Evolutionary conservation across 2,888 invertebrate species (phyloP).

Genomic region (Agrotis exclamationis): DNA sequence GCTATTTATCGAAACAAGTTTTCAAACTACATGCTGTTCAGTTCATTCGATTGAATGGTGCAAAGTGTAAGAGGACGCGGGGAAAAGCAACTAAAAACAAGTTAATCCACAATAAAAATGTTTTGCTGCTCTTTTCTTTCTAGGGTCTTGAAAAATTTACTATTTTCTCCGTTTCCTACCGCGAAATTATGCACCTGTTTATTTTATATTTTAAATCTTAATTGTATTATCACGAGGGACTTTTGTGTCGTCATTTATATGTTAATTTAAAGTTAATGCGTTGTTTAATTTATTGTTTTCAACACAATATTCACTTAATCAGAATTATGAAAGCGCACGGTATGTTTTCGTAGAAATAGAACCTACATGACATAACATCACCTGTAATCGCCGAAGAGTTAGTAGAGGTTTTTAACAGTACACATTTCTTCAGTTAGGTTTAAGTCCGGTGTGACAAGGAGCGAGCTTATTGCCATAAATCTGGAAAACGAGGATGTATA

Average conservation of each 20-base stretch:
- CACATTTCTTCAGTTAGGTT: too few species aligned
- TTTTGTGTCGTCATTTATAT: not conserved
- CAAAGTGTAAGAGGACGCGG: constrained; percentile 32
- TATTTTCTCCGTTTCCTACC: not conserved
- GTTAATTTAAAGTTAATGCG: not conserved
- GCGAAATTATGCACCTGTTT: not conserved
- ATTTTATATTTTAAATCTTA: not conserved
- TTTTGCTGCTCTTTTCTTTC: not conserved
- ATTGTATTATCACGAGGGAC: not conserved
- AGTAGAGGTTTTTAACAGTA: too few species aligned
- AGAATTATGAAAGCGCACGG: not conserved
- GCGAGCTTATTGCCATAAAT: too few species aligned
- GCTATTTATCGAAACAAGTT: constrained; percentile 75
- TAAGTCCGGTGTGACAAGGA: too few species aligned
- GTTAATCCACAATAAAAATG: not conserved
- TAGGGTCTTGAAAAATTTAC: not conserved
- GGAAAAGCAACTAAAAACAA: too few species aligned
- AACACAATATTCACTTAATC: not conserved
- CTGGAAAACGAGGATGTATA: too few species aligned
- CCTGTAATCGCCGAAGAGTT: too few species aligned
- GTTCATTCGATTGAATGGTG: constrained; percentile 55
- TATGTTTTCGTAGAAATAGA: not conserved
- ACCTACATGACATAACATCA: too few species aligned
- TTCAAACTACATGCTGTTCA: constrained; percentile 69
- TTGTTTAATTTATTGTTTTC: not conserved